Evolutionary conservation across 1,140 invertebrate species (phyloP).

Genomic region (Pseudobourletiella spinata): DNA sequence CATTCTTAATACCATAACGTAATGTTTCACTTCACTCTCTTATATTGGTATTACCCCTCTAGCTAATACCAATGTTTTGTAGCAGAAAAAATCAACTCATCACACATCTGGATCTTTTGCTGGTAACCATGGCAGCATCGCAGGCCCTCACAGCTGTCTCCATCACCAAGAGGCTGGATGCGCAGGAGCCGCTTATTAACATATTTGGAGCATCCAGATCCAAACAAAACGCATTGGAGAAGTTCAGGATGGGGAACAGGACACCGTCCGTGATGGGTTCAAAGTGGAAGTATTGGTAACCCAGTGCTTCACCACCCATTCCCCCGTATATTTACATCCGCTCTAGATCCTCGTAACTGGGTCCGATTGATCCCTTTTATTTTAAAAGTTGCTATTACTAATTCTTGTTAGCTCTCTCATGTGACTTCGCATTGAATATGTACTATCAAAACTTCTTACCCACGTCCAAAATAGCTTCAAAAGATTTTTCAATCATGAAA

Average conservation of each 20-base stretch:
- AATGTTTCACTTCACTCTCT: too few species aligned
- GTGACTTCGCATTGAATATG: neutral
- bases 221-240: conserved; percentile 52
- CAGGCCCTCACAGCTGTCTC: conserved; percentile 48
- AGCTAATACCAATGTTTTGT: too few species aligned
- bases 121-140: conserved; percentile 40
- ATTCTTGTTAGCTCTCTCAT: neutral
- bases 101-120: too few species aligned
- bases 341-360: conserved; percentile 43
- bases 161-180: too few species aligned
- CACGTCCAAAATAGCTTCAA: conserved; percentile 54
- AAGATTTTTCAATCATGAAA: conserved; percentile 50
- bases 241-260: too few species aligned
- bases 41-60: too few species aligned
- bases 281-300: conserved; percentile 40
- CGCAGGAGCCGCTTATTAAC: conserved; percentile 50
- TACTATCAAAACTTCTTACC: conserved; percentile 38
- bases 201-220: conserved; percentile 50
- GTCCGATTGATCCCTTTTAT: conserved; percentile 38
- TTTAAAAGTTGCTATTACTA: neutral
- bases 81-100: too few species aligned
- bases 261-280: neutral
- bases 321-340: conserved; percentile 49
- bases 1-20: too few species aligned
- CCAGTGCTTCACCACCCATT: conserved; percentile 35